Evolutionary conservation across 2,797 vertebrate genomes (phyloP).

Genomic region (Chelonia mydas): DNA sequence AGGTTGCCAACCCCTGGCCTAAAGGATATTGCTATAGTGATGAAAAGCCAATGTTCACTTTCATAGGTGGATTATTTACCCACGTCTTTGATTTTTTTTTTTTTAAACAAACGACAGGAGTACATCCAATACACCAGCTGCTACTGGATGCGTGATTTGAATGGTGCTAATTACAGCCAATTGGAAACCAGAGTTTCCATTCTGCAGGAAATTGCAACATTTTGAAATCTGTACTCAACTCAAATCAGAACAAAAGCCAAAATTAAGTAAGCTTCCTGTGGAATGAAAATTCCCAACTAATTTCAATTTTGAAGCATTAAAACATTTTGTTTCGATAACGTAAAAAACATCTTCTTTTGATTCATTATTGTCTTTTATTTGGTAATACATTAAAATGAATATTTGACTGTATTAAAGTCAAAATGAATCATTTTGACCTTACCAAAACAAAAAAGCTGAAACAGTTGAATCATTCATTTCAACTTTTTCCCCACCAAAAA

Average conservation of each 20-base stretch:
- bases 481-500: not conserved
- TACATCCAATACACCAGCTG: not conserved
- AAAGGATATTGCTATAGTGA: fast-evolving
- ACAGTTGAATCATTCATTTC: not conserved
- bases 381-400: not conserved
- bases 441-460: not conserved
- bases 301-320: not conserved
- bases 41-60: not conserved
- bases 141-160: not conserved
- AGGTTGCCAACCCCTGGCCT: too few species aligned
- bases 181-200: not conserved
- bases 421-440: not conserved
- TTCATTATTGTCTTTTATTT: not conserved
- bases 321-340: not conserved
- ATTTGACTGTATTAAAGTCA: not conserved
- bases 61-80: not conserved
- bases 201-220: not conserved
- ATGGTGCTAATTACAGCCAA: not conserved
- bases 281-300: not conserved
- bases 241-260: not conserved
- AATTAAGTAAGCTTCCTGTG: not conserved
- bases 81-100: not conserved
- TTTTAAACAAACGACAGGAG: not conserved
- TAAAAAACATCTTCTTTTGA: not conserved
- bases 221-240: not conserved